Evolutionary conservation across 2,113 vertebrate species (phyloP).

Genomic region (Hemiprocne comata): DNA sequence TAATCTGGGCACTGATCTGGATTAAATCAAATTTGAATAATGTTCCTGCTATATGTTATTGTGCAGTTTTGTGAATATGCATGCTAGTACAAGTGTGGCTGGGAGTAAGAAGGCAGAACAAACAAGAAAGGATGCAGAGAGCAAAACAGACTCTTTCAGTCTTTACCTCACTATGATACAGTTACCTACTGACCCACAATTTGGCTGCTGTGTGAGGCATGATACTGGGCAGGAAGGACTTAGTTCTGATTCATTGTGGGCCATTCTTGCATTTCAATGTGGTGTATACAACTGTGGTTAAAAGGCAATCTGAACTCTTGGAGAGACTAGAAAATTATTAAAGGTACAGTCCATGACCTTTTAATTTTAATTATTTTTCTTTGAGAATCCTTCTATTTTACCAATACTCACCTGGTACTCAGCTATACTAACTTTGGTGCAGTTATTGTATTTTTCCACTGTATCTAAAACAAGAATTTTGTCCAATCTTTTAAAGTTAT

Average conservation of each 20-base stretch:
- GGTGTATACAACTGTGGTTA: not conserved
- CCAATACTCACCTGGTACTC: accelerated
- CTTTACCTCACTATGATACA: not conserved
- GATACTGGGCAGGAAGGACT: not conserved
- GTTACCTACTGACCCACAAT: not conserved
- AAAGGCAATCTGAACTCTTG: not conserved
- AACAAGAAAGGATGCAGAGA: not conserved
- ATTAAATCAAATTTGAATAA: not conserved
- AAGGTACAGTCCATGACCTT: not conserved
- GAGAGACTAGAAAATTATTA: not conserved
- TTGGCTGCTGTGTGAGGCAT: not conserved
- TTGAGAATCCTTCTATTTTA: not conserved
- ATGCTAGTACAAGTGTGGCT: not conserved
- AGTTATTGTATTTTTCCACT: not conserved
- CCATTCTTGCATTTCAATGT: not conserved
- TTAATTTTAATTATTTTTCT: not conserved
- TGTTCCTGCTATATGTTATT: not conserved
- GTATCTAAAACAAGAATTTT: not conserved
- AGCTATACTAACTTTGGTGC: not conserved
- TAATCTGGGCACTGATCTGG: not conserved
- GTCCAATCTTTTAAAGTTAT: not conserved
- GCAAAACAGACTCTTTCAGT: not conserved
- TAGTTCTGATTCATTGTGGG: not conserved
- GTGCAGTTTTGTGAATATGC: not conserved
- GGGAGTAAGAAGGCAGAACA: not conserved